Conservation (phyloP, 2,113 vertebrate genomes). For the Atrichornis clamosus region DNA sequence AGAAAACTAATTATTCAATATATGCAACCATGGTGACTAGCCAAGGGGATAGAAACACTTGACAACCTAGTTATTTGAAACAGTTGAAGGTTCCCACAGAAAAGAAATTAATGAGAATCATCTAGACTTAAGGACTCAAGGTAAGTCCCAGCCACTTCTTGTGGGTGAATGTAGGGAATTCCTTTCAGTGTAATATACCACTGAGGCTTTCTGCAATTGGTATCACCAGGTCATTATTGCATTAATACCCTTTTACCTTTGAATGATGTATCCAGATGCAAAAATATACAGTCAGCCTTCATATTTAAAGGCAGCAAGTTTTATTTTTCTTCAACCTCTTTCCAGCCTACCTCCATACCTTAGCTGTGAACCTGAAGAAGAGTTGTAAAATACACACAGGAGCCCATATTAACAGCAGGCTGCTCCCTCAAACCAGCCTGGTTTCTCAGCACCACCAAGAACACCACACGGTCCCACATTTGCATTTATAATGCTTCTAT, state of each 20-base stretch:
- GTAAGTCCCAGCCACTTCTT: background rate
- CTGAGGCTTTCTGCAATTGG: background rate
- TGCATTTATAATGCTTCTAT: background rate
- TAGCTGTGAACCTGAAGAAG: background rate
- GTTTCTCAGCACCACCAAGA: background rate
- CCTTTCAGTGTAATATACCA: background rate
- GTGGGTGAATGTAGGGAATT: background rate
- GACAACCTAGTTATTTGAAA: background rate
- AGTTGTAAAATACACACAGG: background rate
- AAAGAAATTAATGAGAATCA: background rate
- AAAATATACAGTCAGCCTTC: background rate
- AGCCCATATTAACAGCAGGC: background rate
- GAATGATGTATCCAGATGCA: background rate
- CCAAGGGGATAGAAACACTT: background rate
- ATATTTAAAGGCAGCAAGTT: background rate
- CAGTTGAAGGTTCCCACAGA: background rate
- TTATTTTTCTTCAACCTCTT: background rate
- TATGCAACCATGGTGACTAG: background rate
- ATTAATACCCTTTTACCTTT: background rate
- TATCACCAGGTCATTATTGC: background rate
- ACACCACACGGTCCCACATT: background rate
- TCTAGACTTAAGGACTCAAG: background rate
- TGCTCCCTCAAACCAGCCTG: background rate
- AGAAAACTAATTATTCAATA: background rate
- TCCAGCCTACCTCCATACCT: background rate